These are phyloP conservation scores for Spodoptera frugiperda DNA, from an alignment of 1,140 invertebrate species.

Conservation along the genomic window DNA sequence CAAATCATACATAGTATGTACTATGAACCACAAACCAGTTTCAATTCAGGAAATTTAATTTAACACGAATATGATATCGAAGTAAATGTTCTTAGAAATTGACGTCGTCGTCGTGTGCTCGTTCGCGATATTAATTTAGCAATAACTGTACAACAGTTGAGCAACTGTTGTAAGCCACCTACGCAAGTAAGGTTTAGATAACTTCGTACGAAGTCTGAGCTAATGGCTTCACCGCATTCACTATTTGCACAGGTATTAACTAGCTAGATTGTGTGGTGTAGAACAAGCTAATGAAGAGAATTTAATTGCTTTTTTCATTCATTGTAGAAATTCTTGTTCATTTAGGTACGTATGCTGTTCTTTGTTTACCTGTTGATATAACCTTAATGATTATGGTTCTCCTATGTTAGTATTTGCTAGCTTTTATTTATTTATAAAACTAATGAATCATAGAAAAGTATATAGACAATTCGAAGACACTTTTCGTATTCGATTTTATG, in stretches of 20 bases:
- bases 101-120: background rate
- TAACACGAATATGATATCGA: constrained; percentile 2
- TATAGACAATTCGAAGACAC: too few species aligned
- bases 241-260: background rate
- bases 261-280: background rate
- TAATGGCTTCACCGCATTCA: background rate
- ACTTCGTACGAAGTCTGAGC: background rate
- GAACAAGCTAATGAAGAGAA: too few species aligned
- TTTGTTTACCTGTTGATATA: too few species aligned
- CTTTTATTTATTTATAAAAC: too few species aligned
- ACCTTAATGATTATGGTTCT: too few species aligned
- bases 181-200: constrained; percentile 16
- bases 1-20: background rate
- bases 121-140: constrained; percentile 34
- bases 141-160: constrained; percentile 28
- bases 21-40: background rate
- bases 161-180: constrained; percentile 12
- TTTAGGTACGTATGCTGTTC: too few species aligned
- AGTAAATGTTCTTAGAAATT: constrained; percentile 14
- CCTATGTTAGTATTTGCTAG: too few species aligned
- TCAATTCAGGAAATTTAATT: constrained; percentile 28
- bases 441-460: too few species aligned
- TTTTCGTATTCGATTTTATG: too few species aligned
- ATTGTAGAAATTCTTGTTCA: too few species aligned
- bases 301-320: too few species aligned